Percentiles rank a stretch among this genome's conserved stretches.
These are phyloP conservation scores for Pelecanoides urinatrix DNA, from an alignment of 2,113 vertebrate species.

Conservation along the genomic window DNA sequence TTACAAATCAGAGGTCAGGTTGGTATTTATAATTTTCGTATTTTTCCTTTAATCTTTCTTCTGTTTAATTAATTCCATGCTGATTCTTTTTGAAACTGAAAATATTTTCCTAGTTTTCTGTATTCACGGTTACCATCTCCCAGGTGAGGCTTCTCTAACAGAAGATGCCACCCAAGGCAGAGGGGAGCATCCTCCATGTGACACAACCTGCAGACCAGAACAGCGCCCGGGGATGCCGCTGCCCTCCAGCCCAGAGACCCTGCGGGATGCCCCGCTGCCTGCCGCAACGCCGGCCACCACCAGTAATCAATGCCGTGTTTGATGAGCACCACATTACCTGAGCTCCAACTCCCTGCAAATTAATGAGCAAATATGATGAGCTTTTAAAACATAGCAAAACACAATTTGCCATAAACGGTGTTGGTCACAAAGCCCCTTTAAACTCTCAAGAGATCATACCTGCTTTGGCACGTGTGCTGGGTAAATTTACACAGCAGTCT, in stretches of 20 bases:
- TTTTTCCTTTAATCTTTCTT: not conserved
- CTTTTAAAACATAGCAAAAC: not conserved
- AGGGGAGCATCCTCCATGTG: not conserved
- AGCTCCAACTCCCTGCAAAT: not conserved
- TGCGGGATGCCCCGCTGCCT: not conserved
- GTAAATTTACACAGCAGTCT: constrained; percentile 10
- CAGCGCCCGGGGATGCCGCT: not conserved
- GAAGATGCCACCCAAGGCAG: not conserved
- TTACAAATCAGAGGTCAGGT: not conserved
- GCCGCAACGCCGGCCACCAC: rapidly evolving
- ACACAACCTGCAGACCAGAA: not conserved
- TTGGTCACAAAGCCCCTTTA: not conserved
- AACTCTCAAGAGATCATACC: not conserved
- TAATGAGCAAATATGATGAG: not conserved
- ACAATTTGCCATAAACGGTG: not conserved
- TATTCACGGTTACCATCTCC: not conserved
- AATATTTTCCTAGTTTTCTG: not conserved
- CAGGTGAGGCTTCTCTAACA: not conserved
- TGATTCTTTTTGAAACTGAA: not conserved
- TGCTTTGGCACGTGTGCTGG: not conserved
- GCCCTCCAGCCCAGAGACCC: not conserved
- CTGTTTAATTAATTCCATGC: not conserved
- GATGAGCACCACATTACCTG: not conserved
- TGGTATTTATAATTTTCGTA: not conserved
- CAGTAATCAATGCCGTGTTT: not conserved